Evolutionary conservation across 2,797 vertebrate species (phyloP).

Genomic region (Cyprinodon diabolis): DNA sequence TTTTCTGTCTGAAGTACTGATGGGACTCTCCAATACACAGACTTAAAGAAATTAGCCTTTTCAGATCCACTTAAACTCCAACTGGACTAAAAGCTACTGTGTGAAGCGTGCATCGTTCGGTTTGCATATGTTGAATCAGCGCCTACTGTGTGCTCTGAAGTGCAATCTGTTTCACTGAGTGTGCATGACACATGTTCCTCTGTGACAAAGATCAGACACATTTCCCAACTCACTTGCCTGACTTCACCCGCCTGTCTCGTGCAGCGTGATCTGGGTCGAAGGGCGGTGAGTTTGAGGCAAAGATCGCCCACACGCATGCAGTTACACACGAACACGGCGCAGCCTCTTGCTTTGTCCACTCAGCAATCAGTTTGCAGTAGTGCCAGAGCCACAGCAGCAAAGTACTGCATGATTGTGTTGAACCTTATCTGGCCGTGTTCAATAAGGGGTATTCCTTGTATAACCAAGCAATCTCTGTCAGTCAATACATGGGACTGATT

Average conservation of each 20-base stretch:
- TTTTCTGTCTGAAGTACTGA: background rate
- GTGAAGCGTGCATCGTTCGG: background rate
- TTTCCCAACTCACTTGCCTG: constrained; percentile 61
- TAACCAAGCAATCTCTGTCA: constrained; percentile 3
- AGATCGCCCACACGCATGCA: constrained; percentile 3
- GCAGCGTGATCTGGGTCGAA: constrained; percentile 56
- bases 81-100: constrained; percentile 4
- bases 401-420: constrained; percentile 22
- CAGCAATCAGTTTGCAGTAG: constrained; percentile 29
- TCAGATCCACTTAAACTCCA: background rate
- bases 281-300: constrained; percentile 30
- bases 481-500: constrained; percentile 37
- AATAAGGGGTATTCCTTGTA: constrained; percentile 25
- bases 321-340: background rate
- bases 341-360: constrained; percentile 2
- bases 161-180: constrained; percentile 22
- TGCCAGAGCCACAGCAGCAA: constrained; percentile 30
- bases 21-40: background rate
- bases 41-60: background rate
- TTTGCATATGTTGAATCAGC: constrained; percentile 13
- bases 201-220: constrained; percentile 71
- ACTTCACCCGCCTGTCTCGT: constrained; percentile 14
- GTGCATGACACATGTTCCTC: constrained; percentile 35
- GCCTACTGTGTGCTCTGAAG: constrained; percentile 1
- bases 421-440: constrained; percentile 15